These are phyloP conservation scores for Mormyrops boulengeri DNA, from an alignment of 2,797 vertebrate species.

Conservation along the genomic window DNA sequence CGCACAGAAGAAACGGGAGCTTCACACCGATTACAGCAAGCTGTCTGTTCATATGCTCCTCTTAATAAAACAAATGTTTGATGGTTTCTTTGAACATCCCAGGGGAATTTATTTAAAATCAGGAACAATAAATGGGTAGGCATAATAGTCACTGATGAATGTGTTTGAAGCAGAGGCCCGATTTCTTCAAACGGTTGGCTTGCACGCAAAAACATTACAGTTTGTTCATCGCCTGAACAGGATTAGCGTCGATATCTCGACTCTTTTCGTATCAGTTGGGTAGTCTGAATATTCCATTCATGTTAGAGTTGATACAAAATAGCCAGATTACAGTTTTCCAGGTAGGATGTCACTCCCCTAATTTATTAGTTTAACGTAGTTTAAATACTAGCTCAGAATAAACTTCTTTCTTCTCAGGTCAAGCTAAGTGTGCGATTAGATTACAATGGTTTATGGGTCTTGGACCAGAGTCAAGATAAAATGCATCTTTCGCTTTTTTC, in stretches of 20 bases:
- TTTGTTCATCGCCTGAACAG: not conserved
- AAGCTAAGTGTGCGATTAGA: not conserved
- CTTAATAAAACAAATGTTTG: not conserved
- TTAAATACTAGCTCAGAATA: not conserved
- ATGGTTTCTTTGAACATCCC: not conserved
- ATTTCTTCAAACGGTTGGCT: not conserved
- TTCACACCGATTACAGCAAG: no score
- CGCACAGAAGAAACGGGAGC: not conserved
- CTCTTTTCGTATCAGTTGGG: not conserved
- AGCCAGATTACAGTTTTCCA: not conserved
- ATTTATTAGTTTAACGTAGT: not conserved
- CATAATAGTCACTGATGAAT: not conserved
- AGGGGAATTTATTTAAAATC: not conserved
- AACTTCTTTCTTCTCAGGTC: no score
- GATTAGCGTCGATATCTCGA: not conserved
- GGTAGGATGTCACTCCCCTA: not conserved
- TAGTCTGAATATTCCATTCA: not conserved
- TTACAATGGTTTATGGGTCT: not conserved
- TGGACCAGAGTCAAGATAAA: not conserved
- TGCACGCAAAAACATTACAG: not conserved
- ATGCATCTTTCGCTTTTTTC: not conserved
- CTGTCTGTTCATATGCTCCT: not conserved
- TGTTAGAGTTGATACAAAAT: not conserved
- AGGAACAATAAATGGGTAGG: not conserved
- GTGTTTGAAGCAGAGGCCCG: not conserved